Percentiles rank a stretch among this genome's conserved stretches.
phyloP scores from a whole-genome alignment of 2,797 vertebrate species.

The Eospalax fontanierii region DNA sequence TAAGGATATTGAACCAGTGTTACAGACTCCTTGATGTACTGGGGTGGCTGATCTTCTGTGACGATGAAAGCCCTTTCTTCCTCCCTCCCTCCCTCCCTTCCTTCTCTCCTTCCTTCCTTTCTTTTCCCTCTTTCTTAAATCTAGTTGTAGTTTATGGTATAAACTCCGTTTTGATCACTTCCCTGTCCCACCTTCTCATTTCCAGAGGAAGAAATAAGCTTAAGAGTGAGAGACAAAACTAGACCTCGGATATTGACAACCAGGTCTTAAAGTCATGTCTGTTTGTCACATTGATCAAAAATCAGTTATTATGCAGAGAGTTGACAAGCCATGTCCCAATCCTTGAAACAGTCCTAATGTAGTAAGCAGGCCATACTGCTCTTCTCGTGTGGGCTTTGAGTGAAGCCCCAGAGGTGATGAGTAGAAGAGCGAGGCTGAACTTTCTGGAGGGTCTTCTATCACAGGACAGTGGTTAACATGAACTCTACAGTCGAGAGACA shows the following conservation, averaged over 20 bases:
- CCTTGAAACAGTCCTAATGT: background rate
- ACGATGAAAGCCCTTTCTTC: too few species aligned
- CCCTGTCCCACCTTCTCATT: background rate
- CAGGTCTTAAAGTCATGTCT: background rate
- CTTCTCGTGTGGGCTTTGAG: background rate
- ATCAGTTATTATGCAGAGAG: background rate
- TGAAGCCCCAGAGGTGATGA: background rate
- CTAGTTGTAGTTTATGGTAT: background rate
- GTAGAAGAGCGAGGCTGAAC: background rate
- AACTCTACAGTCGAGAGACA: background rate
- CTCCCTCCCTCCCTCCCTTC: background rate
- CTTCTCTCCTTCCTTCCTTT: background rate
- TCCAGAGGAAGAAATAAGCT: slow-evolving; percentile 8
- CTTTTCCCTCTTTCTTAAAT: background rate
- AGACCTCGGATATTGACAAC: background rate
- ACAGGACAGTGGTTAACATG: background rate
- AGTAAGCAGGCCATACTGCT: background rate
- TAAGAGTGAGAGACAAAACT: slow-evolving; percentile 32
- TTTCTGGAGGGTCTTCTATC: background rate
- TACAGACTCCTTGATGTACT: background rate
- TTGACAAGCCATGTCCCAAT: background rate
- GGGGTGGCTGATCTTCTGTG: background rate
- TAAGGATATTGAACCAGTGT: background rate
- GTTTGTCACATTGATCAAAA: background rate
- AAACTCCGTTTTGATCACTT: background rate